A percentile compares a stretch with the other conserved stretches of the same genome.
These are phyloP conservation scores for Sinocyclocheilus grahami DNA, from an alignment of 2,113 vertebrate genomes.

Conservation along the genomic window DNA sequence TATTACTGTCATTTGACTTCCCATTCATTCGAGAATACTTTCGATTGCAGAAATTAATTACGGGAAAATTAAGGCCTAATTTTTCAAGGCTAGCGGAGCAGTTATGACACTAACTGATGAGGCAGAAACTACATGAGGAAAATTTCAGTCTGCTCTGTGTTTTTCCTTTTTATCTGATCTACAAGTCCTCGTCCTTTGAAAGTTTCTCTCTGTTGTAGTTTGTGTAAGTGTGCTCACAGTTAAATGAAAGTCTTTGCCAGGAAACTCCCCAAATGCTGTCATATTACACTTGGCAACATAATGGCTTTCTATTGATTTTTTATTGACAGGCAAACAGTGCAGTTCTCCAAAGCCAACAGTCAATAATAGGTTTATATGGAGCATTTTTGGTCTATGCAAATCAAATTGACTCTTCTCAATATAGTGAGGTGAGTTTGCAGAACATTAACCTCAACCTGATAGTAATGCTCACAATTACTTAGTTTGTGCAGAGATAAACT, in stretches of 20 bases:
- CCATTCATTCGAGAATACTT: conserved; percentile 39
- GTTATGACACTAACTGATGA: conserved; percentile 51
- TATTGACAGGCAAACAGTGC: conserved; percentile 23
- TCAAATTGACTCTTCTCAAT: conserved; percentile 33
- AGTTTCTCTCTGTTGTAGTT: neutral
- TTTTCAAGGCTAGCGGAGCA: conserved; percentile 51
- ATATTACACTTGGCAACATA: conserved; percentile 42
- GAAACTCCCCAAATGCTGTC: conserved; percentile 22
- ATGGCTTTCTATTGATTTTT: conserved; percentile 47
- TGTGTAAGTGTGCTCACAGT: neutral
- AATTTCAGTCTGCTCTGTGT: conserved; percentile 19
- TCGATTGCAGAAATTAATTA: conserved; percentile 60
- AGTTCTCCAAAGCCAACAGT: conserved; percentile 23
- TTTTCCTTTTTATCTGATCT: neutral
- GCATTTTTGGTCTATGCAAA: conserved; percentile 20
- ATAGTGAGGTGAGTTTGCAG: conserved; percentile 34
- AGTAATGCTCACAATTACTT: neutral
- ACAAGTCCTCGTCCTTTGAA: conserved; percentile 3
- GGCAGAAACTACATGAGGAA: conserved; percentile 44
- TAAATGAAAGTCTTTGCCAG: conserved; percentile 31
- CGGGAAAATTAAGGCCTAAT: conserved; percentile 53
- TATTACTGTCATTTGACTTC: conserved; percentile 62
- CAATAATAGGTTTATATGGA: neutral
- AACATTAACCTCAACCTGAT: conserved; percentile 50
- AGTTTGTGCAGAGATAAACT: conserved; percentile 12